phyloP scores from a whole-genome alignment of 2,113 vertebrate genomes.

The Onychostruthus taczanowskii region DNA sequence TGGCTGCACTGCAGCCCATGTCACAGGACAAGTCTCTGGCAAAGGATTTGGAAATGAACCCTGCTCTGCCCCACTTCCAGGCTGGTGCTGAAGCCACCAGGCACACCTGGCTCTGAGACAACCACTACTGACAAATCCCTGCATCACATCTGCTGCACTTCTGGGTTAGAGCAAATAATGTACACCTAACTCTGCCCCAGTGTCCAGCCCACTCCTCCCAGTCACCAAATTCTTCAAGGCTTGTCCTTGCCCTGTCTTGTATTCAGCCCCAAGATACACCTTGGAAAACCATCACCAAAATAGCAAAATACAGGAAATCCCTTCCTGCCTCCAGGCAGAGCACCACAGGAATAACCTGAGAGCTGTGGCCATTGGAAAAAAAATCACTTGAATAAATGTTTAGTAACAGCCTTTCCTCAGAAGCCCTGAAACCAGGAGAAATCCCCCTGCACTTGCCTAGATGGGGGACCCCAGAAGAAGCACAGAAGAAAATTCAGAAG shows the following conservation, averaged over 20 bases:
- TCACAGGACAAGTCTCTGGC: neutral
- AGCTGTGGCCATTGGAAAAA: neutral
- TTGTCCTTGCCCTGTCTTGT: neutral
- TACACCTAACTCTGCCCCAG: neutral
- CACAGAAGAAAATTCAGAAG: constrained; percentile 68
- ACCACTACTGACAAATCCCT: rapidly evolving
- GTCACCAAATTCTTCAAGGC: neutral
- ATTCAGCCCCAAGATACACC: neutral
- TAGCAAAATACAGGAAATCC: neutral
- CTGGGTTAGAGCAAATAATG: neutral
- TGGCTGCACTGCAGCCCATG: neutral
- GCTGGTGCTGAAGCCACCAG: neutral
- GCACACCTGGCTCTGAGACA: neutral
- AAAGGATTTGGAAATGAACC: neutral
- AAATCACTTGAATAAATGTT: neutral
- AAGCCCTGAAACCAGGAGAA: neutral
- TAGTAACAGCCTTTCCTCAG: neutral
- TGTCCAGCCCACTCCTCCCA: neutral
- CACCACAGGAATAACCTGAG: neutral
- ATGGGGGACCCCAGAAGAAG: constrained; percentile 13
- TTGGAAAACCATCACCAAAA: neutral
- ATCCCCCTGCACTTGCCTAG: neutral
- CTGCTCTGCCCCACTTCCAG: neutral
- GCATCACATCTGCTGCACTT: neutral
- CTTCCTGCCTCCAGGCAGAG: neutral